Evolutionary conservation across 2,888 invertebrate genomes (phyloP).

Genomic region (Heliconius ismenius): DNA sequence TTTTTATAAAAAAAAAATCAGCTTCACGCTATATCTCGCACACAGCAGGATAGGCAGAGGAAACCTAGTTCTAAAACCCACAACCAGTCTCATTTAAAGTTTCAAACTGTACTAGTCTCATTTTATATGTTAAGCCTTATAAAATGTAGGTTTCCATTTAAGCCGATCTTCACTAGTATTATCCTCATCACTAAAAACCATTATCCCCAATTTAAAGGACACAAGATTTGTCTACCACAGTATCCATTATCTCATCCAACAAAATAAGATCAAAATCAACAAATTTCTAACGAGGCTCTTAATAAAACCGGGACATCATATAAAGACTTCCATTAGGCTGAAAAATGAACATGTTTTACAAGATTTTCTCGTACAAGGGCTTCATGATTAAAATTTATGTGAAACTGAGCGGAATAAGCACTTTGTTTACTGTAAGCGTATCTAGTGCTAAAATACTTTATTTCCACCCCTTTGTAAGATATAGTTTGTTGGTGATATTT

Average conservation of each 20-base stretch:
- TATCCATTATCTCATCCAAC: neutral
- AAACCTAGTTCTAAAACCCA: too few relatives aligned
- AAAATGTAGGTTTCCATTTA: neutral
- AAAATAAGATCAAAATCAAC: constrained; percentile 1
- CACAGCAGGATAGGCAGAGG: too few relatives aligned
- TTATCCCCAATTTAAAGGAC: neutral
- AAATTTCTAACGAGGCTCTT: constrained; percentile 14
- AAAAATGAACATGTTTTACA: constrained; percentile 42
- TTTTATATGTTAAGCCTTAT: neutral
- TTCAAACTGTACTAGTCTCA: neutral
- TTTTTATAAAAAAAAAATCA: too few relatives aligned
- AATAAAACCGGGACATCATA: constrained; percentile 36
- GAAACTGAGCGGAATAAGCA: constrained; percentile 25
- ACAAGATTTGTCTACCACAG: neutral
- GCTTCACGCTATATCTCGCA: too few relatives aligned
- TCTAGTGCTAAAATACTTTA: constrained; percentile 27
- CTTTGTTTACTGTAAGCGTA: constrained; percentile 1
- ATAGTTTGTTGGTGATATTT: neutral
- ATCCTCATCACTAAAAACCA: neutral
- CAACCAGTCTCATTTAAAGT: too few relatives aligned
- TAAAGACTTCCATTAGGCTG: constrained; percentile 37
- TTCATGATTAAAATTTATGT: constrained; percentile 40
- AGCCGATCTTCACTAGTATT: neutral
- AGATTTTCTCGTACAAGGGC: constrained; percentile 30
- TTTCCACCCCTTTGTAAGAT: constrained; percentile 6